Base-by-base conservation (phyloP, 2,797 vertebrate genomes). In the Myotis daubentonii region DNA sequence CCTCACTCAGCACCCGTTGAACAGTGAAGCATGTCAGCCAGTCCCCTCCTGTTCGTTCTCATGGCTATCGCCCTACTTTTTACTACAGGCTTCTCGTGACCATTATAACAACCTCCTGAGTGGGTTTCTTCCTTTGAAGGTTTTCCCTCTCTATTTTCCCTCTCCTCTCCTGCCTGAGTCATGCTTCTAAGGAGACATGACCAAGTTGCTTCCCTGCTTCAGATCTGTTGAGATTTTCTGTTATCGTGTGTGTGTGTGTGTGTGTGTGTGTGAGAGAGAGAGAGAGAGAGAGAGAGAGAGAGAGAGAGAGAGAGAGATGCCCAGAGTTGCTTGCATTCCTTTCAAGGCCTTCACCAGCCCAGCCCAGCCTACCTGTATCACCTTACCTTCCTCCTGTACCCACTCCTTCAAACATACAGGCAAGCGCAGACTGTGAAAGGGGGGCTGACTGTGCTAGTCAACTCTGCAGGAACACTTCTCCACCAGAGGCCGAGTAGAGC, bases 341-440 rank as follows among this genome's bases (percentile, higher is more conserved):
- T 71, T 88, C 11, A 53, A 66, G 12, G 30, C 19, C 22, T 79
- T 87, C 22, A 30, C 17, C n/a, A 41, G 22, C 44, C 8, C 33
- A 89, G 5, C 23, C 71, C 72, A 84, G 28, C 2, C 71, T 36
- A 3, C 20, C 65, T 74, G 41, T 7, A n/a, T 28, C 65, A 65
- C 30, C 17, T 49, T 41, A n/a, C 2, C 19, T 51, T 60, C 15
- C 16, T 62, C 44, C 51, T 62, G 9, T 2, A 8, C 4, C 22
- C 3, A 33, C 19, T 72, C 33, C 23, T 51, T 85, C 75, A 44
- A 51, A n/a, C 16, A 30, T 2, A 30, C 51, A 62, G 60, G 28
- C 60, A 62, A 62, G 93, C 99, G 98, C 53, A 99, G 98, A 57
- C 99, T 99, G 97, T 99, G 99, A 98, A 99, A 99, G 94, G 99